These are phyloP conservation scores for Urosaurus nigricauda DNA, from an alignment of 2,797 vertebrate species.

Conservation along the genomic window DNA sequence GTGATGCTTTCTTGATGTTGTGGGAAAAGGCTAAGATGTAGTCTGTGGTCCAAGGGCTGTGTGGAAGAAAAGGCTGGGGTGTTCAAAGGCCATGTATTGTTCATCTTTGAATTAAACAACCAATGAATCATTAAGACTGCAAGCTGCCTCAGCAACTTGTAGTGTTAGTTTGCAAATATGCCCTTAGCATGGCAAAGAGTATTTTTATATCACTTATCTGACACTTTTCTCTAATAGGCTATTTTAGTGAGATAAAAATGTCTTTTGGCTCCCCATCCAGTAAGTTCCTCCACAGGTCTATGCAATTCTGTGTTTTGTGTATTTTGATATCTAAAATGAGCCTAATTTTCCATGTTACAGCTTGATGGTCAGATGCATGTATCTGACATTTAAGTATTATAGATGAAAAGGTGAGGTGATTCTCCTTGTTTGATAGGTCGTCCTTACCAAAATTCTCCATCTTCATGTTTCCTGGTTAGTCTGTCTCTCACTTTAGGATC, in stretches of 20 bases:
- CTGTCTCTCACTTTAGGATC: slow-evolving; percentile 81
- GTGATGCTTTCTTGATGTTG: background rate
- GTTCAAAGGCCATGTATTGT: background rate
- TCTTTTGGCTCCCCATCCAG: background rate
- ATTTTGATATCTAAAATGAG: background rate
- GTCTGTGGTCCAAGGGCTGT: background rate
- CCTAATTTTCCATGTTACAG: background rate
- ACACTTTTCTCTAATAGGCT: background rate
- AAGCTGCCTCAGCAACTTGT: background rate
- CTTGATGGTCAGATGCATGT: background rate
- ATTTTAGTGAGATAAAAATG: background rate
- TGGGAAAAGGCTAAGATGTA: background rate
- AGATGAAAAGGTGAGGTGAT: background rate
- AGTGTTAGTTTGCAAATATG: background rate
- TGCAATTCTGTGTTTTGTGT: background rate
- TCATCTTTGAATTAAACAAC: background rate
- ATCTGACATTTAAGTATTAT: background rate
- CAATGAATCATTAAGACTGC: background rate
- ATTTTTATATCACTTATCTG: background rate
- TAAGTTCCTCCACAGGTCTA: background rate
- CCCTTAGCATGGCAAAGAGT: background rate
- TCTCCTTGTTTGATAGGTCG: background rate
- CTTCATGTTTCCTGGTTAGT: slow-evolving; percentile 82
- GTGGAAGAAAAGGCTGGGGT: background rate
- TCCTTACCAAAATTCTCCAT: slow-evolving; percentile 90